Base-by-base conservation (phyloP, 2,888 invertebrate genomes). In the Caenorhabditis sp. region DNA sequence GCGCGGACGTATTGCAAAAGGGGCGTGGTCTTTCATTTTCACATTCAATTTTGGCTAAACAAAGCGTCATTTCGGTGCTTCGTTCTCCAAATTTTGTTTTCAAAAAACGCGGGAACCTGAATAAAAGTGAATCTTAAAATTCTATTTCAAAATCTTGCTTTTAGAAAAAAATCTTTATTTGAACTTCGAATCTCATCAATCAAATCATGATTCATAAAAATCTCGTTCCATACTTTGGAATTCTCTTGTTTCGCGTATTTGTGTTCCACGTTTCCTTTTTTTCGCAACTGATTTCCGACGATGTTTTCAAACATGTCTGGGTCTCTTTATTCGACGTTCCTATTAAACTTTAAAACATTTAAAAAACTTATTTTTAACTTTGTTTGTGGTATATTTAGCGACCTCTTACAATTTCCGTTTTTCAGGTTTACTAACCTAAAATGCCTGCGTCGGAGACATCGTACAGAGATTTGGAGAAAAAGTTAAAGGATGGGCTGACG, bases 391-490 rank as follows among this genome's bases (percentile, higher is more conserved):
- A n/a, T n/a, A n/a, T n/a, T n/a, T n/a, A n/a, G n/a, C n/a, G n/a
- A n/a, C n/a, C n/a, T n/a, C 32, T 32, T 15, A 35, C 9, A 26
- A 15, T 53, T 53, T 2, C 8, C 3, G 6, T 1, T 15, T 47
- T 69, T 28, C 44, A 71, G 71, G 55, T 26, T 37, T 26, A 50
- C 26, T 28, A 74, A 58, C 65, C 40, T 50, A 22, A 22, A 56
- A 76, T 76, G 76, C 56, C 53, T 20, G 53, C 67, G 1, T 40
- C 76, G 5, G 76, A 76, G 35, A 60, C 51, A 26, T 67, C 67
- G 0, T 67, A 72, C 53, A 28, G 61, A 68, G 80, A 76, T 44
- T 20, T 81, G 32, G 81, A 81, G 67, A 70, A 65, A 37, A 69
- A 70, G 15, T 50, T 81, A 9, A 70, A 70, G 22, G 70, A 81